phyloP scores from a whole-genome alignment of 1,140 invertebrate species.

The Platyscapa corneri region DNA sequence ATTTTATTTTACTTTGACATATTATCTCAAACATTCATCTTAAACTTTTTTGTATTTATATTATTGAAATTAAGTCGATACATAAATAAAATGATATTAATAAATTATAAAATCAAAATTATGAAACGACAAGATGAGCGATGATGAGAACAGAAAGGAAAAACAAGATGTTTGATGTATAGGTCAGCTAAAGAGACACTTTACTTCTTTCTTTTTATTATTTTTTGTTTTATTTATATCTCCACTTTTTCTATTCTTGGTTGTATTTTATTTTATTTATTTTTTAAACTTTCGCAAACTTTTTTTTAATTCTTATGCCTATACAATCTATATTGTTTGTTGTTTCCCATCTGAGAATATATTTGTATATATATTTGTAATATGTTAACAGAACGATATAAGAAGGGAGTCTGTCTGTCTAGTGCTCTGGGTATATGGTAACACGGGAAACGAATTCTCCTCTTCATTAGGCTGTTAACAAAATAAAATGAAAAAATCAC shows the following conservation, averaged over 20 bases:
- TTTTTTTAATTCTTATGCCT: constrained; percentile 37
- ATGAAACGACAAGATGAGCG: constrained; percentile 31
- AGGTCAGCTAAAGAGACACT: constrained; percentile 45
- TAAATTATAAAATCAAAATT: constrained; percentile 16
- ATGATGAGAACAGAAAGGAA: constrained; percentile 40
- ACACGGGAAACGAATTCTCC: constrained; percentile 66
- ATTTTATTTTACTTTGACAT: background rate
- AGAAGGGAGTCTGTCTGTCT: constrained; percentile 51
- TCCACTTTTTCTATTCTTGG: constrained; percentile 44
- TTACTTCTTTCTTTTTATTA: constrained; percentile 38
- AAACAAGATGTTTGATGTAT: constrained; percentile 37
- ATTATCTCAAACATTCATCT: background rate
- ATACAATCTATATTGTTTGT: constrained; percentile 44
- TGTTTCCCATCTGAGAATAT: constrained; percentile 45
- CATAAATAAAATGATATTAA: constrained; percentile 24
- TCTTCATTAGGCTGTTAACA: constrained; percentile 76
- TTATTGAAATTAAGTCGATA: background rate
- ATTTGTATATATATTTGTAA: constrained; percentile 50
- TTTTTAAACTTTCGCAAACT: constrained; percentile 56
- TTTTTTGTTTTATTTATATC: constrained; percentile 21
- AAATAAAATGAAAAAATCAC: constrained; percentile 72
- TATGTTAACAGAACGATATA: constrained; percentile 52
- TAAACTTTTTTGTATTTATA: background rate
- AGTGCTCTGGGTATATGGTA: constrained; percentile 71
- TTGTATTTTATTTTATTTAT: constrained; percentile 49